Evolutionary conservation across 2,113 vertebrate genomes (phyloP).

Genomic region (Ardeotis arabs): DNA sequence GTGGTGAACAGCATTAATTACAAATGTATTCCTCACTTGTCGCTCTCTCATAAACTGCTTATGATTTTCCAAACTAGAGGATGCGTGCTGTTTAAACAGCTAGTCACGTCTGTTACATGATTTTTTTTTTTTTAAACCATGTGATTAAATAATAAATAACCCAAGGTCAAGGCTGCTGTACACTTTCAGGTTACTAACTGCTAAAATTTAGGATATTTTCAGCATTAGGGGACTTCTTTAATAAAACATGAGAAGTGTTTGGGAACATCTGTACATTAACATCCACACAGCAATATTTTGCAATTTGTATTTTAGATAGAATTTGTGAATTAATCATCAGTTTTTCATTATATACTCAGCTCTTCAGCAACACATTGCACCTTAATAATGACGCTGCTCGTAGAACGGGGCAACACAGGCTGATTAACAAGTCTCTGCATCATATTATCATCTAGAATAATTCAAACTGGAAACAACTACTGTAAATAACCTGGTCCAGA

Average conservation of each 20-base stretch:
- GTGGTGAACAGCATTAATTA: not conserved
- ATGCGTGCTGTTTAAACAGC: not conserved
- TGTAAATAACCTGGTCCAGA: not conserved
- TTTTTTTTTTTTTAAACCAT: not conserved
- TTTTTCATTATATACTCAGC: constrained; percentile 9
- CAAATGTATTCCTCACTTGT: not conserved
- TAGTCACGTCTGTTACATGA: not conserved
- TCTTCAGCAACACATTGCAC: not conserved
- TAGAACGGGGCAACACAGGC: not conserved
- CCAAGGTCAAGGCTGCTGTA: not conserved
- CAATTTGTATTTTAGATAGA: not conserved
- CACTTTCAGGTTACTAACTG: not conserved
- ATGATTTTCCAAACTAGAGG: not conserved
- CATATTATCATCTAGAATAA: not conserved
- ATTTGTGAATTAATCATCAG: not conserved
- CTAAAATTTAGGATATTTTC: not conserved
- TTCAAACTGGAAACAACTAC: not conserved
- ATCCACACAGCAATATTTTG: not conserved
- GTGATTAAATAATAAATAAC: not conserved
- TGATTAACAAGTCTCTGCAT: constrained; percentile 1
- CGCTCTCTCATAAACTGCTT: not conserved
- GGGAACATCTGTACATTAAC: not conserved
- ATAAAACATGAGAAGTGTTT: not conserved
- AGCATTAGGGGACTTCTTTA: not conserved
- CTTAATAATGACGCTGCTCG: not conserved